These are phyloP conservation scores for Acanthosepion pharaonis DNA, from an alignment of 2,888 invertebrate species.

Conservation along the genomic window DNA sequence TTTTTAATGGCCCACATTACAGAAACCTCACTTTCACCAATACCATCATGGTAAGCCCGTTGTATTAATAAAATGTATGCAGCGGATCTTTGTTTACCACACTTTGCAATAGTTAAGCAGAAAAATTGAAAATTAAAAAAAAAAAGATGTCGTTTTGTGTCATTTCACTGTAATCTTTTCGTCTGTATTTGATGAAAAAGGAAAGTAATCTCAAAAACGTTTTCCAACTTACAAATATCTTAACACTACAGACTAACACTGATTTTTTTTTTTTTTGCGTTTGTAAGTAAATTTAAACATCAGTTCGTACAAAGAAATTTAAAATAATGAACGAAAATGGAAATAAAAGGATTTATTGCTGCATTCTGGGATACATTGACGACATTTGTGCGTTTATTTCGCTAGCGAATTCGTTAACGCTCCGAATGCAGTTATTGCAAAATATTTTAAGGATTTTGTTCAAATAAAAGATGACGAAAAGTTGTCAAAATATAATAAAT, in stretches of 20 bases:
- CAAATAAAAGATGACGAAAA: neutral
- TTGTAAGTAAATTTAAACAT: neutral
- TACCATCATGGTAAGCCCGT: neutral
- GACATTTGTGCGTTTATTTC: neutral
- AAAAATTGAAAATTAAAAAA: neutral
- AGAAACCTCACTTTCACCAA: neutral
- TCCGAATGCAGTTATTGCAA: neutral
- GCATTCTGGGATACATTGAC: neutral
- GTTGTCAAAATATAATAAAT: neutral
- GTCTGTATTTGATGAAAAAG: neutral
- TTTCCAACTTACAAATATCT: neutral
- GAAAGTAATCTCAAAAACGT: neutral
- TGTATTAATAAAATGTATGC: neutral
- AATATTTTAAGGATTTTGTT: neutral
- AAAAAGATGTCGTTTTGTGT: neutral
- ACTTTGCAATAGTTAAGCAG: neutral
- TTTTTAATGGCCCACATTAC: slow-evolving; percentile 20
- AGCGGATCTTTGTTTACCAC: neutral
- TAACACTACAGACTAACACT: neutral
- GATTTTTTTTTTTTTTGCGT: neutral
- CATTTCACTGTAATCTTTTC: slow-evolving; percentile 8
- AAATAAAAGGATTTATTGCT: neutral
- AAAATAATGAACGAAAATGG: neutral
- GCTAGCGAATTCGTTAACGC: neutral
- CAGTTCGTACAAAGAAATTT: neutral